Conservation (phyloP, 2,113 vertebrate genomes). For the Spermophilus dauricus region DNA sequence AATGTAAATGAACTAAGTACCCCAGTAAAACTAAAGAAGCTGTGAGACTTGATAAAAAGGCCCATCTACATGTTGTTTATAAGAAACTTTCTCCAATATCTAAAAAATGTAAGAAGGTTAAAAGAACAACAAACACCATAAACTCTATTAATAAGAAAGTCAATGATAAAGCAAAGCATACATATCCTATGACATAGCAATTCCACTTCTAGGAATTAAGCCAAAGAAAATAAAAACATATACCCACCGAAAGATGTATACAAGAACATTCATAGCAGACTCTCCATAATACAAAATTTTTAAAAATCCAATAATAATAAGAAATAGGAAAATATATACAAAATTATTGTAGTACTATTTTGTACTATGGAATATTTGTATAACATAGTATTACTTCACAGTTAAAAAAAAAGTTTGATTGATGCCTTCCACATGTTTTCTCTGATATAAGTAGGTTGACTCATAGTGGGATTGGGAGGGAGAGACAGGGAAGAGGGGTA, state of each 20-base stretch:
- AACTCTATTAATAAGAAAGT: background rate
- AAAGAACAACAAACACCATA: background rate
- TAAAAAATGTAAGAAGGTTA: slow-evolving; percentile 15
- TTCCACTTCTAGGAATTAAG: slow-evolving; percentile 4
- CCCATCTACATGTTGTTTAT: background rate
- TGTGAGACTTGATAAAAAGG: slow-evolving; percentile 10
- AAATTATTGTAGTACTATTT: background rate
- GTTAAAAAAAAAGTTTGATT: background rate
- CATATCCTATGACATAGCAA: background rate
- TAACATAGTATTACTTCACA: background rate
- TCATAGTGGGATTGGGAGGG: no score
- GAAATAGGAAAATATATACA: background rate
- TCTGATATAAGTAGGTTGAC: no score
- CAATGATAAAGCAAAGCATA: background rate
- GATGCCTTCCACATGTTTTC: background rate
- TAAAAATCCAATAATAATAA: no score
- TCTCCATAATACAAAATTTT: background rate
- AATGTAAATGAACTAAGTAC: background rate
- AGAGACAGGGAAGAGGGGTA: no score
- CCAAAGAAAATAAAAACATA: background rate
- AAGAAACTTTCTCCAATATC: background rate
- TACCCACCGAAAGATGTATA: background rate
- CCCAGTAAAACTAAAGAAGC: slow-evolving; percentile 19
- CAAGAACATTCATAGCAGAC: background rate
- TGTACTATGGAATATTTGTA: background rate